These are phyloP conservation scores for Eonycteris spelaea DNA, from an alignment of 2,113 vertebrate genomes.

Conservation along the genomic window DNA sequence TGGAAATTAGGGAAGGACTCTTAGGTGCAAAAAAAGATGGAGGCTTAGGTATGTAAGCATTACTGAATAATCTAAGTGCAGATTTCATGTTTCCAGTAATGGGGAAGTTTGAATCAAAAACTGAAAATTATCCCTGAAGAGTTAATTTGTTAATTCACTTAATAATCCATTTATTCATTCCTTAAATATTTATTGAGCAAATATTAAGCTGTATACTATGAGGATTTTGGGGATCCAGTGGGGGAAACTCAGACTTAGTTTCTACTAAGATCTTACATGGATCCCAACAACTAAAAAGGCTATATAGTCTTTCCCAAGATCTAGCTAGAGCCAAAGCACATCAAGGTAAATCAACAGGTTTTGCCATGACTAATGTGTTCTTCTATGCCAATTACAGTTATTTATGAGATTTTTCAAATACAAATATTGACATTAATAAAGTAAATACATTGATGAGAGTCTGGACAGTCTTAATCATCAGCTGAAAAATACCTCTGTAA, in stretches of 20 bases:
- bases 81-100: background rate
- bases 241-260: background rate
- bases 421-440: background rate
- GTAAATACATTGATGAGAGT: background rate
- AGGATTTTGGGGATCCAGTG: background rate
- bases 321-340: background rate
- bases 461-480: background rate
- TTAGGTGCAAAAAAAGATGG: background rate
- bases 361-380: background rate
- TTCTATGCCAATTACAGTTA: background rate
- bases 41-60: background rate
- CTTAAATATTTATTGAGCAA: background rate
- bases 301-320: background rate
- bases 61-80: background rate
- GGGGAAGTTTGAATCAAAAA: background rate
- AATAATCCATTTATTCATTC: background rate
- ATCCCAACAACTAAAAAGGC: background rate
- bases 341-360: background rate
- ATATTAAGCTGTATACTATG: background rate
- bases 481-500: background rate
- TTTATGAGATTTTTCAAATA: background rate
- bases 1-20: background rate
- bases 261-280: background rate
- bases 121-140: background rate
- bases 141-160: background rate